Base-by-base conservation (phyloP, 2,888 invertebrate species). In the Limnephilus marmoratus region DNA sequence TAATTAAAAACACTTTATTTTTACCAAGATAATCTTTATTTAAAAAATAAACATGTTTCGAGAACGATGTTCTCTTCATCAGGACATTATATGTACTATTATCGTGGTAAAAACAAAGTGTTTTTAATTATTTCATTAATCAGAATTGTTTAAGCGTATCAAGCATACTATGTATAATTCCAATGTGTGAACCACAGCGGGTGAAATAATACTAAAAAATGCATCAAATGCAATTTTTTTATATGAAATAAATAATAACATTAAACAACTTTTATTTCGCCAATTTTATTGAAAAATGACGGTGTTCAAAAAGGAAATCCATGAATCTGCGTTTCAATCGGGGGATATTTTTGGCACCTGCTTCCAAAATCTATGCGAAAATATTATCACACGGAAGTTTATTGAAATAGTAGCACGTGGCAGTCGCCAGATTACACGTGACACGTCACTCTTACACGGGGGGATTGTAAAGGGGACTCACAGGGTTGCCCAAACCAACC, bases 361-460 rank as follows among this genome's bases (percentile, higher is more conserved):
- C 68, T 68, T 12, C 31, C 80, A 31, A n/a, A 85, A 45, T 86
- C 29, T 18, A 29, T 9, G 29, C 24, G 24, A 37, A 86, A 86
- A 34, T 88, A 68, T 88, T 80, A 34, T 80, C 88, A 29, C 37
- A 88, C 68, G 37, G n/a, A 29, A 68, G 88, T 80, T 88, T 88
- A 88, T 88, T 88, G 88, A 88, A 88, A 88, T 88, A 88, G 88
- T 80, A 18, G 45, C 41, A 88, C 88, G 88, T 88, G 88, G 68
- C 80, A 68, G 68, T 18, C n/a, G 31, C 88, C 31, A 88, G 88
- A 80, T 80, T 80, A 80, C 88, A 88, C 88, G 88, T 88, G 88
- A 68, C 37, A 31, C 88, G 34, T 88, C 88, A 80, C 86, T n/a
- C 86, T 45, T 49, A 86, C 86, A 86, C 49, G 86, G 29, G 49